phyloP scores from a whole-genome alignment of 2,888 invertebrate genomes.

The Adela reaumurella region DNA sequence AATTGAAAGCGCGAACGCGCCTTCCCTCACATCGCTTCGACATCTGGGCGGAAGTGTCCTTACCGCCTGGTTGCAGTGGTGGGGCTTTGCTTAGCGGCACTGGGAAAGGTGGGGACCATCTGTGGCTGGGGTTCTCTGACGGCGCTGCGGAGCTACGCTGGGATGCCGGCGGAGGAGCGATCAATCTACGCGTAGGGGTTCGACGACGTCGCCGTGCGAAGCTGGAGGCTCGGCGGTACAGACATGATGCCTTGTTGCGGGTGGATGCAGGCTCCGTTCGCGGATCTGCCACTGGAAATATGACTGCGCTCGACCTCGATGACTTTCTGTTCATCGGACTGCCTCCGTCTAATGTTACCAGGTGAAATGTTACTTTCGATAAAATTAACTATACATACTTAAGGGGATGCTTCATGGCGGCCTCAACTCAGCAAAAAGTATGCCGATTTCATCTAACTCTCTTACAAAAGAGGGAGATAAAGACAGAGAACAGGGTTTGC shows the following conservation, averaged over 20 bases:
- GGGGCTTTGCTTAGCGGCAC: constrained; percentile 39
- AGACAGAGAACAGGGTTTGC: too few species aligned
- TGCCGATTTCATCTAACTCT: too few species aligned
- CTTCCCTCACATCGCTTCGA: constrained; percentile 43
- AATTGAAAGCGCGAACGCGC: constrained; percentile 32
- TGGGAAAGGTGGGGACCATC: constrained; percentile 42
- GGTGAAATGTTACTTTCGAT: constrained; percentile 13
- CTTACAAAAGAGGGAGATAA: too few species aligned
- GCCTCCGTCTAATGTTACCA: constrained; percentile 40
- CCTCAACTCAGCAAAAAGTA: too few species aligned
- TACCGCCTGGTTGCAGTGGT: constrained; percentile 21
- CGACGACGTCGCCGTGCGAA: not conserved
- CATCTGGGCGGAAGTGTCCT: constrained; percentile 43
- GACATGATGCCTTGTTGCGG: constrained; percentile 39
- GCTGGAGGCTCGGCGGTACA: constrained; percentile 29
- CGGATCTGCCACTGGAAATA: constrained; percentile 34
- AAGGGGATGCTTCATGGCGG: too few species aligned
- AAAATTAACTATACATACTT: too few species aligned
- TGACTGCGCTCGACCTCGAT: constrained; percentile 42
- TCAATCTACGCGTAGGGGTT: constrained; percentile 30
- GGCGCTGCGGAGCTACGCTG: constrained; percentile 35
- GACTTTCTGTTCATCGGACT: constrained; percentile 39
- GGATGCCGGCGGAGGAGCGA: constrained; percentile 41
- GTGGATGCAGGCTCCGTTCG: constrained; percentile 31
- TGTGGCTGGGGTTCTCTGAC: constrained; percentile 42